Evolutionary conservation across 2,797 vertebrate genomes (phyloP).

Genomic region (Sitta carolinensis): DNA sequence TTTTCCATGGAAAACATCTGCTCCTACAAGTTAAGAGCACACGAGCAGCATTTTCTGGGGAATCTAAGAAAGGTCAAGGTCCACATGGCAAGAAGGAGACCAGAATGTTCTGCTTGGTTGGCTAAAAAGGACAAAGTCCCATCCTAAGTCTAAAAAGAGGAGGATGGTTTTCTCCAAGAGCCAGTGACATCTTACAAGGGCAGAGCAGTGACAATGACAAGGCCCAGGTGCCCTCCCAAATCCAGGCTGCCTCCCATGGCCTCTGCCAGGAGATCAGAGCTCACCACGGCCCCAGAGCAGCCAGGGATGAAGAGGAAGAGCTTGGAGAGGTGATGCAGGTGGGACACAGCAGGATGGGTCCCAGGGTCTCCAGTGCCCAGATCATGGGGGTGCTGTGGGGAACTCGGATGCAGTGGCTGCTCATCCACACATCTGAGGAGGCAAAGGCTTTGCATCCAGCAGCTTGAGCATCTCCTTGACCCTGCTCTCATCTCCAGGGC

Average conservation of each 20-base stretch:
- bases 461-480: neutral
- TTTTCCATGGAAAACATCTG: accelerated
- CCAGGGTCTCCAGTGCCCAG: neutral
- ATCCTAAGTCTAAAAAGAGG: neutral
- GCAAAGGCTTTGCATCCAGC: neutral
- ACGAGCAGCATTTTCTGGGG: neutral
- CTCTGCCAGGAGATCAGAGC: neutral
- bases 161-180: neutral
- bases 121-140: neutral
- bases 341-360: neutral
- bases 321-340: neutral
- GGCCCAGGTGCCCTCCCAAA: accelerated
- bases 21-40: neutral
- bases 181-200: neutral
- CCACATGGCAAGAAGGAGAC: neutral
- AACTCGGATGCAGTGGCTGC: accelerated
- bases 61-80: neutral
- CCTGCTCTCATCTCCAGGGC: neutral
- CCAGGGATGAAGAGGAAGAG: neutral
- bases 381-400: accelerated
- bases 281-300: accelerated
- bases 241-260: neutral
- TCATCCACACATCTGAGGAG: neutral
- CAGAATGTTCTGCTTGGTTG: neutral
- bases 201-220: neutral